Conservation (phyloP, 2,113 vertebrate species). For the Psephotus haematonotus region DNA sequence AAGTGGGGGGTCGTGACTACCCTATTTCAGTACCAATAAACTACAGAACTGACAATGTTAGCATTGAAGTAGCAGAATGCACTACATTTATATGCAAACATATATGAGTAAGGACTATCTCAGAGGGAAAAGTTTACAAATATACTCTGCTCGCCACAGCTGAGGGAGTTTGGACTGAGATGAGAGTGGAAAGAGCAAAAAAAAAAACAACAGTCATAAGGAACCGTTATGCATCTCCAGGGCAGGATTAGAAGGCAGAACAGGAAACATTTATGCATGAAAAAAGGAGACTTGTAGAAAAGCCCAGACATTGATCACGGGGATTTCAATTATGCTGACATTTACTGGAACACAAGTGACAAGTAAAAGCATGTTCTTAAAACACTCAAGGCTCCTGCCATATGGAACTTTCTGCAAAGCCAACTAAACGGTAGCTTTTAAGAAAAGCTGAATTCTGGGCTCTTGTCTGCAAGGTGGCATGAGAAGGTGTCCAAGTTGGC, state of each 20-base stretch:
- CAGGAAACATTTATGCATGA: constrained; percentile 53
- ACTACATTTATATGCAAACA: background rate
- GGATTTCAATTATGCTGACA: constrained; percentile 55
- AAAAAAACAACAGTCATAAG: constrained; percentile 55
- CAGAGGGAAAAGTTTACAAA: constrained; percentile 52
- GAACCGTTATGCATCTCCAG: constrained; percentile 55
- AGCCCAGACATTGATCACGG: constrained; percentile 30
- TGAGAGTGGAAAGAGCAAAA: constrained; percentile 56
- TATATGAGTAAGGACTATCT: constrained; percentile 26
- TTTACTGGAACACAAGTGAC: constrained; percentile 54
- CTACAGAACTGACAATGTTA: background rate
- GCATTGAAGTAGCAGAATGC: background rate
- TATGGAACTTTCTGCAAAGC: constrained; percentile 11
- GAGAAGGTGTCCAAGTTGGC: background rate
- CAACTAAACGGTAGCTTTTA: background rate
- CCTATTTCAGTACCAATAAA: background rate
- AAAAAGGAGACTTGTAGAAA: constrained; percentile 55
- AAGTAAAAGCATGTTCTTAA: constrained; percentile 34
- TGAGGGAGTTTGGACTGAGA: constrained; percentile 55
- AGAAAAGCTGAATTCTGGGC: background rate
- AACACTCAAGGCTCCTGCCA: background rate
- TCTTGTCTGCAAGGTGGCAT: background rate
- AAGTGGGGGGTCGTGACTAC: background rate
- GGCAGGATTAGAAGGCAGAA: constrained; percentile 59
- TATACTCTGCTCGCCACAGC: constrained; percentile 28